Evolutionary conservation across 1,140 invertebrate species (phyloP).

Genomic region (Drosophila kohkoa): DNA sequence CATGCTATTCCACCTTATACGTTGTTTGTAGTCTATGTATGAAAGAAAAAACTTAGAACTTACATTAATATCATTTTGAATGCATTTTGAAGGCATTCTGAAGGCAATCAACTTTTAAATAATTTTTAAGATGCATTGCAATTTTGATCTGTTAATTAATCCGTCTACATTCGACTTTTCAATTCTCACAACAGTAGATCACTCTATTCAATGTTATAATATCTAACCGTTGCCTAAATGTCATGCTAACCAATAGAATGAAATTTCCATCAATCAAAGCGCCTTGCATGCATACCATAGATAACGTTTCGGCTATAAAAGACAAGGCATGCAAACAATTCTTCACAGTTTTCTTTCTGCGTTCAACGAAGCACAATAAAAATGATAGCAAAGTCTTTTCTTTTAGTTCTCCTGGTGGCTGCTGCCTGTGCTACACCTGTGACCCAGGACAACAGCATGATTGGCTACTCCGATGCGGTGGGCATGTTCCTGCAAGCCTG

Average conservation of each 20-base stretch:
- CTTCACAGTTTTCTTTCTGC: slow-evolving; percentile 15
- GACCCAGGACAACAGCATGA: slow-evolving; percentile 23
- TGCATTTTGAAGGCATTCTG: no score
- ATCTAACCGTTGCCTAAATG: background rate
- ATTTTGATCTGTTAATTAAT: no score
- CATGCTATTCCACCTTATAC: no score
- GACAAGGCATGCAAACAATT: background rate
- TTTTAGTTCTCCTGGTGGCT: slow-evolving; percentile 46
- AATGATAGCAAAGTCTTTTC: slow-evolving; percentile 51
- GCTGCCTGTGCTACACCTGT: slow-evolving; percentile 38
- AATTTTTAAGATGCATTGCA: no score
- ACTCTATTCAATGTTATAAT: no score
- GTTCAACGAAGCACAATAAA: slow-evolving; percentile 25
- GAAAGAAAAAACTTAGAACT: no score
- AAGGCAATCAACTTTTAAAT: no score
- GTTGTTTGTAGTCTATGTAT: no score
- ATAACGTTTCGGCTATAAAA: slow-evolving; percentile 45
- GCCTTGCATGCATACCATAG: background rate
- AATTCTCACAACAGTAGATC: background rate
- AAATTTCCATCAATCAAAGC: slow-evolving; percentile 52
- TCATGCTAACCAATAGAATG: slow-evolving; percentile 7
- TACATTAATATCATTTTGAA: no score
- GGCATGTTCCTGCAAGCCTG: slow-evolving; percentile 54
- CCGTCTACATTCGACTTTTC: no score
- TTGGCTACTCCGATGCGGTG: slow-evolving; percentile 44